A percentile compares a stretch with the other conserved stretches of the same genome.
Conservation (phyloP, 2,797 vertebrate species). For the Tokudaia muenninki region DNA sequence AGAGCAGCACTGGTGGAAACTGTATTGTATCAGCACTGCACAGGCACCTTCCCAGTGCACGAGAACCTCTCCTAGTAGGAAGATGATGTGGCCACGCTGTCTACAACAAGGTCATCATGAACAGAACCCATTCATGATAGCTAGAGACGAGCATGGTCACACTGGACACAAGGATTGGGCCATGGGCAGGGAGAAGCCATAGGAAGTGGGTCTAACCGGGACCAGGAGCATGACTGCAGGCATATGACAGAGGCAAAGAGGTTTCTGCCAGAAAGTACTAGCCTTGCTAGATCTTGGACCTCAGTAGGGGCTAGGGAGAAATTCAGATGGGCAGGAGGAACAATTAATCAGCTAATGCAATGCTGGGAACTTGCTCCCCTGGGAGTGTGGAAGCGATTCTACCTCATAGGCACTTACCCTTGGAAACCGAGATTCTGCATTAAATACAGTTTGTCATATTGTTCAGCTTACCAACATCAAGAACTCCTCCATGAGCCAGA, state of each 20-base stretch:
- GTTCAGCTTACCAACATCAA: background rate
- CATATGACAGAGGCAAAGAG: background rate
- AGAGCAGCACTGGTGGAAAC: background rate
- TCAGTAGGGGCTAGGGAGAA: background rate
- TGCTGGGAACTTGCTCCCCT: no score
- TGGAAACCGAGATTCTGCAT: background rate
- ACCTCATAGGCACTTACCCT: no score
- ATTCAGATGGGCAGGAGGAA: background rate
- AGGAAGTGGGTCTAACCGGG: no score
- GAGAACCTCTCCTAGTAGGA: background rate
- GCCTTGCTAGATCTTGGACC: background rate
- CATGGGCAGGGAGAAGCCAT: background rate
- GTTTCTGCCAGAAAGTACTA: fast-evolving
- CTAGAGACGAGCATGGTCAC: background rate
- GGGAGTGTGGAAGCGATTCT: background rate
- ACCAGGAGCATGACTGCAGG: no score
- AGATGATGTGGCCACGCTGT: no score
- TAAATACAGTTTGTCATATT: background rate
- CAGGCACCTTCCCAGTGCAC: background rate
- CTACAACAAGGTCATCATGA: background rate
- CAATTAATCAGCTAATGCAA: background rate
- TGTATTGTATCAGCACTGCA: background rate
- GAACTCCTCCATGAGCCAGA: background rate
- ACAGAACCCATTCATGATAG: background rate
- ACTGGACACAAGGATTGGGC: background rate